These are phyloP conservation scores for Acanthisitta chloris DNA, from an alignment of 2,113 vertebrate genomes.

Conservation along the genomic window DNA sequence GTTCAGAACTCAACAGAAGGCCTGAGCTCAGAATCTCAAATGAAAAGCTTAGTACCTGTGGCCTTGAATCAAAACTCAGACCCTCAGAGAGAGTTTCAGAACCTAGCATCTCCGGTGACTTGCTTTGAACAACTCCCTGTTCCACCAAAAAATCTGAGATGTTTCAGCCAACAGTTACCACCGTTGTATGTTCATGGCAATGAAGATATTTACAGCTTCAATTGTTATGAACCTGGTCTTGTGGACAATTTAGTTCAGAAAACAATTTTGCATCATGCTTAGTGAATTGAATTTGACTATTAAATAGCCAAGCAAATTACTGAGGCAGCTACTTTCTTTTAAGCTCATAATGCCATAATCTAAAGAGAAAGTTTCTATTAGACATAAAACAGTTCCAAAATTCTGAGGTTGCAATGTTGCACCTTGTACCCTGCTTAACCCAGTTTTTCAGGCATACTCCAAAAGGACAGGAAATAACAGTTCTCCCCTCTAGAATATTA, in stretches of 20 bases:
- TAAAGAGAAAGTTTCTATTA: neutral
- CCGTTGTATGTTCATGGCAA: neutral
- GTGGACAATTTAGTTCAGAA: neutral
- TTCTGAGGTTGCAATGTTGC: neutral
- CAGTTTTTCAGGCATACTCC: neutral
- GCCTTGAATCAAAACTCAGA: neutral
- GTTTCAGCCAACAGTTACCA: neutral
- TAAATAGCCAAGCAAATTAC: neutral
- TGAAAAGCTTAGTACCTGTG: neutral
- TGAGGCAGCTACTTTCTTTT: neutral
- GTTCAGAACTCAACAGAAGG: neutral
- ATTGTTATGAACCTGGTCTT: neutral
- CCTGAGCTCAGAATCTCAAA: neutral
- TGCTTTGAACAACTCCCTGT: neutral
- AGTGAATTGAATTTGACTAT: neutral
- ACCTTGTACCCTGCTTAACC: neutral
- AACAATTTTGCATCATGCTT: neutral
- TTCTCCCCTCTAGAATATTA: neutral
- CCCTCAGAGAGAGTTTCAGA: neutral
- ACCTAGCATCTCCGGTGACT: neutral
- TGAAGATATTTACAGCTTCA: neutral
- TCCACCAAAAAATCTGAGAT: neutral
- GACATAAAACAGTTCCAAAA: neutral
- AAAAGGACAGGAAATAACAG: neutral
- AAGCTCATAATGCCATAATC: neutral